Evolutionary conservation across 1,140 invertebrate species (phyloP).

Genomic region (Pristionchus pacificus): DNA sequence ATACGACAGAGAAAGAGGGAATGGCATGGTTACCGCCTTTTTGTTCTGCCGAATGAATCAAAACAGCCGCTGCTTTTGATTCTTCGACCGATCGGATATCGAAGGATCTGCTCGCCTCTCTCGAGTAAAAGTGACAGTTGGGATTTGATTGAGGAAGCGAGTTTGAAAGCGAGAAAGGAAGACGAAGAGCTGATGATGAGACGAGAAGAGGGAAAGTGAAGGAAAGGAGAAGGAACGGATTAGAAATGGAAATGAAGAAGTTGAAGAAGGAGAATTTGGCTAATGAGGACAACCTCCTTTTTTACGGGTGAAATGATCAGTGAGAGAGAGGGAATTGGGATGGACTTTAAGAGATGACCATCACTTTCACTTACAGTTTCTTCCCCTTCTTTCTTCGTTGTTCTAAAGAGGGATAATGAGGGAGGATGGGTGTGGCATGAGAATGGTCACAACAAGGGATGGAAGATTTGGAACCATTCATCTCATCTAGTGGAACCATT

Average conservation of each 20-base stretch:
- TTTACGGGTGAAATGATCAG: no score
- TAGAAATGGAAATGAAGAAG: background rate
- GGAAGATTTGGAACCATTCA: no score
- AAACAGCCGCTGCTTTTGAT: background rate
- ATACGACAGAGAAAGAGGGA: background rate
- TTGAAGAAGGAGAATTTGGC: background rate
- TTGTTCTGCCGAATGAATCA: background rate
- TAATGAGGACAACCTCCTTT: no score
- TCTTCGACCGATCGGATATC: background rate
- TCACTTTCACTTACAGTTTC: no score
- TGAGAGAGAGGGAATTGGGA: no score
- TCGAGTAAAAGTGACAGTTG: background rate
- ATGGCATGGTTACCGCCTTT: background rate
- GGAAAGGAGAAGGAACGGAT: background rate
- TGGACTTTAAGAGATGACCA: no score
- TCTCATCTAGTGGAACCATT: no score
- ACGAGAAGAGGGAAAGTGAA: background rate
- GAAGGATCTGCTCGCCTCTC: background rate
- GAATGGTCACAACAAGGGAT: background rate
- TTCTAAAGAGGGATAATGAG: no score
- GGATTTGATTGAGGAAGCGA: background rate
- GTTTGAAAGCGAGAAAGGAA: background rate
- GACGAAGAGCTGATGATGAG: background rate
- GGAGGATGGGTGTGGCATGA: background rate
- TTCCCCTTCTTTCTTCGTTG: no score